Conservation (phyloP, 2,888 invertebrate species). For the Siphlonurus alternatus region DNA sequence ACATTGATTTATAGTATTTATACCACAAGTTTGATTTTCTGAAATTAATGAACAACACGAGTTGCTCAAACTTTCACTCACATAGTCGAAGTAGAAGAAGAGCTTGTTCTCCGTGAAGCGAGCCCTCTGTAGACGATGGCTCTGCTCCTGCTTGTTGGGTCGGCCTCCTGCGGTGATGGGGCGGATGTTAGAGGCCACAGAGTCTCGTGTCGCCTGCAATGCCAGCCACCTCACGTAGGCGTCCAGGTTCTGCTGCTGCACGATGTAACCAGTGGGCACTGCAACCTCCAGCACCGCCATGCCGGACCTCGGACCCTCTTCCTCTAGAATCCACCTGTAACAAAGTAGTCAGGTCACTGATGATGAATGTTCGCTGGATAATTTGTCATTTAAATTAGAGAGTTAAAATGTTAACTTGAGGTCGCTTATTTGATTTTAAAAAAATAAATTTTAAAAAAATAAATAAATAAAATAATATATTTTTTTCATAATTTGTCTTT, state of each 20-base stretch:
- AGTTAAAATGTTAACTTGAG: too few relatives aligned
- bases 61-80: too few relatives aligned
- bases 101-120: conserved; percentile 66
- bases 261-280: conserved; percentile 80
- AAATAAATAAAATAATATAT: too few relatives aligned
- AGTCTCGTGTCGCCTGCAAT: background rate
- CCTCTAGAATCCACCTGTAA: conserved; percentile 55
- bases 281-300: conserved; percentile 75
- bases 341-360: too few relatives aligned
- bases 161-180: background rate
- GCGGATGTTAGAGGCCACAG: background rate
- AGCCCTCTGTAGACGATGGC: conserved; percentile 69
- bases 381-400: too few relatives aligned
- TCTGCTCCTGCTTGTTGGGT: conserved; percentile 33
- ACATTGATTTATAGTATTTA: too few relatives aligned
- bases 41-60: too few relatives aligned
- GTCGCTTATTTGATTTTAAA: too few relatives aligned
- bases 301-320: conserved; percentile 70
- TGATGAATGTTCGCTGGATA: too few relatives aligned
- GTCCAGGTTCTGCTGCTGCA: conserved; percentile 79
- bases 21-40: too few relatives aligned
- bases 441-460: too few relatives aligned
- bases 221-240: conserved; percentile 50
- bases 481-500: too few relatives aligned
- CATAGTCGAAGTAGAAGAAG: conserved; percentile 84